Evolutionary conservation across 2,113 vertebrate genomes (phyloP).

Genomic region (Propithecus coquereli): DNA sequence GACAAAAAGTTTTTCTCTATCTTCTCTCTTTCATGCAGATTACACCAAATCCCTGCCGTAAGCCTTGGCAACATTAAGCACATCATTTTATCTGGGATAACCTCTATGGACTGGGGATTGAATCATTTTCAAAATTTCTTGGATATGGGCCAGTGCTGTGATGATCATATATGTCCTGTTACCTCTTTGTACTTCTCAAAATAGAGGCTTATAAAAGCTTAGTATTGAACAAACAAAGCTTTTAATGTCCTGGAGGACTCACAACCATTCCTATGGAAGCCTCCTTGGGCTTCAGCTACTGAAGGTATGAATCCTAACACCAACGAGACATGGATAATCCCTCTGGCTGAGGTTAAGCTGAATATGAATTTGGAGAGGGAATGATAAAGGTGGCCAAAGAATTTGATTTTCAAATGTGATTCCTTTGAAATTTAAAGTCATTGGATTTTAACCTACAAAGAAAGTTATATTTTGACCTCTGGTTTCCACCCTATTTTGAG

Average conservation of each 20-base stretch:
- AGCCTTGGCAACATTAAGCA: not conserved
- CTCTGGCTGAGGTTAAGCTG: not conserved
- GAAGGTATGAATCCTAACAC: not conserved
- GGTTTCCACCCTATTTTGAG: not conserved
- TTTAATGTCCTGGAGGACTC: not conserved
- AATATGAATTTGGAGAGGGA: conserved; percentile 41
- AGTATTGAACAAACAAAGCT: not conserved
- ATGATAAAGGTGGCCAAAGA: not conserved
- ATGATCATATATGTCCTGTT: not conserved
- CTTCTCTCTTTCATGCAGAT: not conserved
- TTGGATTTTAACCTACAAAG: not conserved
- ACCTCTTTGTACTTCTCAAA: conserved; percentile 15
- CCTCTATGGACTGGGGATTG: not conserved
- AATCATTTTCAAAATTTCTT: not conserved
- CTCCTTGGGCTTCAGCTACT: not conserved
- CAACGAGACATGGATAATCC: not conserved
- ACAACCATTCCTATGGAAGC: not conserved
- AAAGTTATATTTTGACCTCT: not conserved
- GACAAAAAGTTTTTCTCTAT: not conserved
- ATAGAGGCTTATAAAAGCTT: not conserved
- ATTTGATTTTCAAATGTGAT: conserved; percentile 37
- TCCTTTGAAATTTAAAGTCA: conserved; percentile 27
- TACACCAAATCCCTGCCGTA: not conserved
- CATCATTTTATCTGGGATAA: not conserved
- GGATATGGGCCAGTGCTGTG: not conserved